phyloP scores from a whole-genome alignment of 2,888 invertebrate genomes.

The Alcis repandata region DNA sequence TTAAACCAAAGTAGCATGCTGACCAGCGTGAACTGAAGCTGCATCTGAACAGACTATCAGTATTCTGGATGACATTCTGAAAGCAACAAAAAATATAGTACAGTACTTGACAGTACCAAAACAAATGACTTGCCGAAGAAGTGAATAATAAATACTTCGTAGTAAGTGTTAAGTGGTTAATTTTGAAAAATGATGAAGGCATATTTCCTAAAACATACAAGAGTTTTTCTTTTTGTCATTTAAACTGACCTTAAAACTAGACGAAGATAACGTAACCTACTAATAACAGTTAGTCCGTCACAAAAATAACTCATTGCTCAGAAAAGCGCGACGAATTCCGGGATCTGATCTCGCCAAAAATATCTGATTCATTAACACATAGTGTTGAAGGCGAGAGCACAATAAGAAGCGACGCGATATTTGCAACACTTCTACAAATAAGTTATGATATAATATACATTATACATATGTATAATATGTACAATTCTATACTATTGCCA shows the following conservation, averaged over 20 bases:
- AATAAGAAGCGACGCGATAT: slow-evolving; percentile 6
- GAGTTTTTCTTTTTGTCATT: not conserved
- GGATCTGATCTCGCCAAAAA: slow-evolving; percentile 39
- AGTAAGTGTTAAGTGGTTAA: not conserved
- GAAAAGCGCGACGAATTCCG: slow-evolving; percentile 40
- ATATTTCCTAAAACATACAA: not conserved
- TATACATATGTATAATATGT: no score
- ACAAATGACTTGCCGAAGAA: no score
- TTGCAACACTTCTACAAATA: not conserved
- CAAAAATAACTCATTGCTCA: slow-evolving; percentile 30
- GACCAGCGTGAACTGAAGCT: no score
- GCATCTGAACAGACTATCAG: no score
- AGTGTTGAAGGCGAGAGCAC: not conserved
- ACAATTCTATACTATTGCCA: no score
- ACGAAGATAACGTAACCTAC: not conserved
- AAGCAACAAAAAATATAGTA: no score
- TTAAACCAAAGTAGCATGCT: no score
- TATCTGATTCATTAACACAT: slow-evolving; percentile 15
- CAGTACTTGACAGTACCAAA: no score
- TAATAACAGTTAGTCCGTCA: not conserved
- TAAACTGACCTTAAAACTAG: not conserved
- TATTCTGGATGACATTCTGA: no score
- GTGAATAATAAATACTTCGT: no score
- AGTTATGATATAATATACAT: no score
- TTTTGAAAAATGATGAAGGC: not conserved